A percentile compares a stretch with the other conserved stretches of the same genome.
phyloP scores from a whole-genome alignment of 2,888 invertebrate species.

The Heliconius aoede region DNA sequence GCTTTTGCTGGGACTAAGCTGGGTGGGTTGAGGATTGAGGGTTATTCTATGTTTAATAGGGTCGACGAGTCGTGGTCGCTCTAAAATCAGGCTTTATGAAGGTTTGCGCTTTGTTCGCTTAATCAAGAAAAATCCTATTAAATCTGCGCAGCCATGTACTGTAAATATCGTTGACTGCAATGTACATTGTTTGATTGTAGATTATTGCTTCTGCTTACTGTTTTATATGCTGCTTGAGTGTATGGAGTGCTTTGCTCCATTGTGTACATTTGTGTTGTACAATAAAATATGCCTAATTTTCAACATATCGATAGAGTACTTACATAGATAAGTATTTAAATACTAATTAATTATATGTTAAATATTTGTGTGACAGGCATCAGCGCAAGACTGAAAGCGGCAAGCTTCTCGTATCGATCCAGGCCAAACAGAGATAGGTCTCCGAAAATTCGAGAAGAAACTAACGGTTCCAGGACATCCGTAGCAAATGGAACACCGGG shows the following conservation, averaged over 20 bases:
- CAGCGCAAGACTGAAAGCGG: conserved; percentile 67
- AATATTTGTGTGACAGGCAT: conserved; percentile 47
- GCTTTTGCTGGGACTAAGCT: conserved; percentile 50
- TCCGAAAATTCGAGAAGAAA: conserved; percentile 61
- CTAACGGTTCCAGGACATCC: conserved; percentile 56
- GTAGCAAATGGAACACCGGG: conserved; percentile 62
- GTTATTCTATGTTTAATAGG: neutral
- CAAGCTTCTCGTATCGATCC: conserved; percentile 70
- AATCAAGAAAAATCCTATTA: no score
- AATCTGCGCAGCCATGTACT: no score
- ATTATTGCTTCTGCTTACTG: no score
- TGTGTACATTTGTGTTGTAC: no score
- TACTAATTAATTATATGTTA: neutral
- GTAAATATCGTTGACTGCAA: no score
- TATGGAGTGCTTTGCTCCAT: no score
- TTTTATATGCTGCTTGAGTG: no score
- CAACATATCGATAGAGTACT: neutral
- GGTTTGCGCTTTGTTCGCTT: no score
- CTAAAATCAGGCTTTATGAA: no score
- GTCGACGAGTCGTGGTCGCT: no score
- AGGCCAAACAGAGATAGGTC: conserved; percentile 65
- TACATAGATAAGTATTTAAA: neutral
- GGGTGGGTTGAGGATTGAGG: conserved; percentile 39
- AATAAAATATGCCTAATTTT: no score
- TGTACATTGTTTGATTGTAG: no score